Evolutionary conservation across 2,888 invertebrate genomes (phyloP).

Genomic region (Blastobasis lacticolella): DNA sequence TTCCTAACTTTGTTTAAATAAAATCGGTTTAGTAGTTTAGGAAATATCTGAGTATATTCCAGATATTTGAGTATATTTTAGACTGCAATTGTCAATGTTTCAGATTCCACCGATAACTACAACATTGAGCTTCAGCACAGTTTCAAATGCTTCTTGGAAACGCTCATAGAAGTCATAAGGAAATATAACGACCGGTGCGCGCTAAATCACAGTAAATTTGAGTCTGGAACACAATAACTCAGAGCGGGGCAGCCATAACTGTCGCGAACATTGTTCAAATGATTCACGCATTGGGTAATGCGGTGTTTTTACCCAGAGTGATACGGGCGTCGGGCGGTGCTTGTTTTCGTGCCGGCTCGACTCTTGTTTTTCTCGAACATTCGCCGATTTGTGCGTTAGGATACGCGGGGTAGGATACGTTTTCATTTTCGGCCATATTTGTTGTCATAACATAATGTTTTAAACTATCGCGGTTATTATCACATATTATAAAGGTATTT

Average conservation of each 20-base stretch:
- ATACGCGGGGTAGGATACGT: neutral
- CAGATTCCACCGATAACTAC: too few species aligned
- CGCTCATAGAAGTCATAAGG: constrained; percentile 13
- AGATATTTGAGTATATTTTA: too few species aligned
- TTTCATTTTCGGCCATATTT: neutral
- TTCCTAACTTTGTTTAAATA: too few species aligned
- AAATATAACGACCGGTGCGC: constrained; percentile 47
- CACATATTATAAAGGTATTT: too few species aligned
- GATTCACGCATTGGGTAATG: constrained; percentile 61
- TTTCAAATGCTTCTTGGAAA: too few species aligned
- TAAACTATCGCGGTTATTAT: too few species aligned
- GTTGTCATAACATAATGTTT: neutral
- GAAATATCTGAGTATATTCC: too few species aligned
- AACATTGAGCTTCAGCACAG: too few species aligned
- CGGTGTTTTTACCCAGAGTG: constrained; percentile 33
- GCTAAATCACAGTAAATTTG: constrained; percentile 64
- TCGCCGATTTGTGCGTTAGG: neutral
- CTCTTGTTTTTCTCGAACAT: constrained; percentile 4
- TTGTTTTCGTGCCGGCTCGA: neutral
- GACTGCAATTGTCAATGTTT: too few species aligned
- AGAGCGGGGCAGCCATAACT: constrained; percentile 56
- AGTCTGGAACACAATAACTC: constrained; percentile 63
- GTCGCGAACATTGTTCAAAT: constrained; percentile 63
- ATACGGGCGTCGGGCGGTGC: constrained; percentile 11
- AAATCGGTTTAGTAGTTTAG: too few species aligned